Conservation (phyloP, 2,888 invertebrate species). For the Mimumesa dahlbomi region DNA sequence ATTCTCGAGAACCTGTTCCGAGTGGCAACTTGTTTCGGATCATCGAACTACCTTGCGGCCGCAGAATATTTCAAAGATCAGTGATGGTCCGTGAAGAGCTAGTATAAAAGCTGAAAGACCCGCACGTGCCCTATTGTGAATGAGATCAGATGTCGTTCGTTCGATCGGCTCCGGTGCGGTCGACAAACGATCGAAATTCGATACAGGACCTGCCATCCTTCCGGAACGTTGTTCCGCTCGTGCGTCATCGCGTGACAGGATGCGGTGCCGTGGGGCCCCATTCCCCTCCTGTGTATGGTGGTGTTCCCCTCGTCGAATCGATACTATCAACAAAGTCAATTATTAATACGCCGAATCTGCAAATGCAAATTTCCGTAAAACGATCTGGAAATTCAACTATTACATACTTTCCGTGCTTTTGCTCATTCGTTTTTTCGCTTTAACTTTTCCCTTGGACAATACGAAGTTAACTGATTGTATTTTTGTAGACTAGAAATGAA, state of each 20-base stretch:
- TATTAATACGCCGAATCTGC: no score
- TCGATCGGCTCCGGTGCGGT: slow-evolving; percentile 43
- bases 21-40: background rate
- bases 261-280: slow-evolving; percentile 1
- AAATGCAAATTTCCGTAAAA: no score
- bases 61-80: slow-evolving; percentile 10
- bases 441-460: no score
- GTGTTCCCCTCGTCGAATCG: no score
- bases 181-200: slow-evolving; percentile 40
- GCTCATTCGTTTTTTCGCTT: no score
- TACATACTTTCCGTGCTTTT: no score
- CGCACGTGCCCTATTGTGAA: slow-evolving; percentile 44
- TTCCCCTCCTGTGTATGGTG: no score
- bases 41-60: background rate
- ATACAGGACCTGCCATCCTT: slow-evolving; percentile 44
- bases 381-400: no score
- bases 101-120: slow-evolving; percentile 35
- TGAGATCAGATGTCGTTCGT: slow-evolving; percentile 46
- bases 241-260: slow-evolving; percentile 66
- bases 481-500: no score
- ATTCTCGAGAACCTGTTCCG: background rate
- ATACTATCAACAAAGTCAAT: no score
- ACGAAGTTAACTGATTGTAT: no score
- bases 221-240: slow-evolving; percentile 58
- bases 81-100: slow-evolving; percentile 11